Percentiles rank a stretch among this genome's conserved stretches.
Evolutionary conservation across 2,113 vertebrate species (phyloP).

Genomic region (Smithornis capensis): DNA sequence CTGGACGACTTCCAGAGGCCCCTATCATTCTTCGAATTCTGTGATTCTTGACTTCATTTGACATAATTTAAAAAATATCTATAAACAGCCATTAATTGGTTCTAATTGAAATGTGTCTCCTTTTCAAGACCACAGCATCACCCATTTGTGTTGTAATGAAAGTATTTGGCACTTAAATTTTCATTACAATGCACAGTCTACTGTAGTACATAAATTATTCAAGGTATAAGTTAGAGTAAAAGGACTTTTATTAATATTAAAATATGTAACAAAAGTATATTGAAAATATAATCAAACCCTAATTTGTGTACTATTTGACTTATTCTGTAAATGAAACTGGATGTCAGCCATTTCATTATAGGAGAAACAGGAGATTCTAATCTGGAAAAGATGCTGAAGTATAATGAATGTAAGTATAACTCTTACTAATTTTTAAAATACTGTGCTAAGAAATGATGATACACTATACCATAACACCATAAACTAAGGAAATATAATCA

Average conservation of each 20-base stretch:
- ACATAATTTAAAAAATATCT: neutral
- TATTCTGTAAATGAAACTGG: neutral
- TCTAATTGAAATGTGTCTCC: neutral
- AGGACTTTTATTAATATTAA: neutral
- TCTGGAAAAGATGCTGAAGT: neutral
- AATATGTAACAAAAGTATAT: neutral
- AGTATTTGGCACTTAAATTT: neutral
- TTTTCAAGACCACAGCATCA: neutral
- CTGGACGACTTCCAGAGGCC: no score
- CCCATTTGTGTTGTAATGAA: neutral
- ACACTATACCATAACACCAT: neutral
- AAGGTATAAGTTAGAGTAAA: neutral
- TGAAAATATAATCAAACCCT: neutral
- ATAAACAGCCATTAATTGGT: neutral
- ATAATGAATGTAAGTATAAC: neutral
- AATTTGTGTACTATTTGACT: neutral
- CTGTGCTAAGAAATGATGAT: neutral
- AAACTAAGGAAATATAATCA: neutral
- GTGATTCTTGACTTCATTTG: neutral
- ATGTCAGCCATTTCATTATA: neutral
- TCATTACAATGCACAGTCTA: neutral
- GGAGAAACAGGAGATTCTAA: neutral
- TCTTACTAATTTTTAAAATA: neutral
- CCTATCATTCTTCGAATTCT: neutral
- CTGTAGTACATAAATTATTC: neutral